These are phyloP conservation scores for Mycalesis mineus DNA, from an alignment of 2,888 invertebrate species.

Conservation along the genomic window DNA sequence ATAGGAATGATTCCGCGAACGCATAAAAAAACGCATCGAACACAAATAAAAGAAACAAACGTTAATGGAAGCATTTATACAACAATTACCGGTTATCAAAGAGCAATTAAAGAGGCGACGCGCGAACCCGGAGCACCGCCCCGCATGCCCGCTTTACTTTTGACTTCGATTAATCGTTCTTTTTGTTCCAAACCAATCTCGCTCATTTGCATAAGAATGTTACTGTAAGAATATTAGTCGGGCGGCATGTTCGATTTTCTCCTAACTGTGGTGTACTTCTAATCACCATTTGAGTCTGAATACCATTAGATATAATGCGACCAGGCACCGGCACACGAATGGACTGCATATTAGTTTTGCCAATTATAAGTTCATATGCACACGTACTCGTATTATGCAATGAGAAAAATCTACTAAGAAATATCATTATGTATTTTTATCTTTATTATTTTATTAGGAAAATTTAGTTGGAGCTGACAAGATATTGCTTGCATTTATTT, in stretches of 20 bases:
- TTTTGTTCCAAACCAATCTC: constrained; percentile 62
- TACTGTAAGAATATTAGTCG: constrained; percentile 30
- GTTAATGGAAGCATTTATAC: constrained; percentile 62
- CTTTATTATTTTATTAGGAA: too few species aligned
- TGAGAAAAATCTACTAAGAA: too few species aligned
- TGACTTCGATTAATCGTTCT: constrained; percentile 64
- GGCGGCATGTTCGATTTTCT: constrained; percentile 28
- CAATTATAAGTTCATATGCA: too few species aligned
- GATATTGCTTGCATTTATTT: too few species aligned
- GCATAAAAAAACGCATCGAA: constrained; percentile 36
- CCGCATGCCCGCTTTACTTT: constrained; percentile 62
- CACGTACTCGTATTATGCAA: too few species aligned
- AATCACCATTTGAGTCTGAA: constrained; percentile 20
- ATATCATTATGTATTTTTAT: too few species aligned
- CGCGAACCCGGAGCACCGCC: constrained; percentile 50
- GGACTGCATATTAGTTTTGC: neutral
- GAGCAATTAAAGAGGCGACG: constrained; percentile 64
- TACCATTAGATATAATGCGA: constrained; percentile 5
- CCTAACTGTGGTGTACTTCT: constrained; percentile 18
- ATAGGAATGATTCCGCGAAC: constrained; percentile 36
- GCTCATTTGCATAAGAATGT: constrained; percentile 68
- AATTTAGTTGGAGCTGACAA: too few species aligned
- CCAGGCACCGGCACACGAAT: neutral
- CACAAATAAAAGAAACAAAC: constrained; percentile 53
- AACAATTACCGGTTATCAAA: constrained; percentile 65